Evolutionary conservation across 2,888 invertebrate genomes (phyloP), one percentile per base, ranked within the genome.

Genomic region (Thumatha senex): DNA sequence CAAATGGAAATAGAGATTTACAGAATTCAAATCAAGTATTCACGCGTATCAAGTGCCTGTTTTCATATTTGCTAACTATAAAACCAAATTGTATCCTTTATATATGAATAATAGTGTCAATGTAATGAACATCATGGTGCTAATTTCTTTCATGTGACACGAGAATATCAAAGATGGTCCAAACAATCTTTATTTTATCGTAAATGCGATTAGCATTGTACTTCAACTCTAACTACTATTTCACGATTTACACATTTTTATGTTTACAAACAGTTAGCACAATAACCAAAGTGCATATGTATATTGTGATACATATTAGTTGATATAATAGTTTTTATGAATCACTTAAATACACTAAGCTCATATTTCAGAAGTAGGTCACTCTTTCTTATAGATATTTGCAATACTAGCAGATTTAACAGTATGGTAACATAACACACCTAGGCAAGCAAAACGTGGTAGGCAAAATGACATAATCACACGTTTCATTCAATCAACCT

Each of bases 71-170:
- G 46, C 38, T 41, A 33, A 18, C 30, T 15, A 33, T 40, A 34
- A 42, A 50, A 41, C 13, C 46, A 18, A 45, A 51, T 55, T 60
- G 47, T 39, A 44, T 33, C 35, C 31, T 48, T 61, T 58, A 44
- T 45, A 38, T 46, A 43, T 40, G 18, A 40, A 55, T 58, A 53
- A 54, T 58, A 51, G 54, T 59, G 63, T 57, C 65, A 72, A 67
- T 58, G 40, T 41, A 48, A 51, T 29, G 42, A 53, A 59, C 55
- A 54, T 42, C 40, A 55, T 46, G 64, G 56, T 54, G 66, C 59
- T 80, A 75, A 80, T 75, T 56, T 72, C 53, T 71, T 70, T 65
- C 70, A 78, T 68, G 57, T 66, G 70, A 69, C 59, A 52, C 52
- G 60, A 53, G 58, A 57, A 65, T 61, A 48, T 58, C 46, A 63